Conservation (phyloP, 2,888 invertebrate genomes). For the Odontocolon sp. region DNA sequence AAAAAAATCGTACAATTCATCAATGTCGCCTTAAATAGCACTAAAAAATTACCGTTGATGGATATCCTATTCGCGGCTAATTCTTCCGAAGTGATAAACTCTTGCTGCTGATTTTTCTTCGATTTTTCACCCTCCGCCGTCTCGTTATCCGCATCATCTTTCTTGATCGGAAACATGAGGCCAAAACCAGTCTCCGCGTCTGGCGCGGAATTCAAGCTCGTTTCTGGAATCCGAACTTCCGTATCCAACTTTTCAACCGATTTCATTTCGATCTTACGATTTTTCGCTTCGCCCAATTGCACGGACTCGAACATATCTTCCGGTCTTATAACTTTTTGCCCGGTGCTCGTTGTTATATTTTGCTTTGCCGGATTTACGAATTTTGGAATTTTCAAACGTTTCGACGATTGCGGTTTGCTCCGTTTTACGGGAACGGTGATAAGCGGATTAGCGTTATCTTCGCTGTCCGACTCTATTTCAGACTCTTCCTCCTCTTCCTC, state of each 20-base stretch:
- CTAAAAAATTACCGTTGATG: conserved; percentile 80
- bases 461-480: conserved; percentile 86
- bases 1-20: not conserved
- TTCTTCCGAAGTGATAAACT: conserved; percentile 85
- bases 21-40: not conserved
- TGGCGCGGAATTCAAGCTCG: conserved; percentile 36
- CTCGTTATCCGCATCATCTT: conserved; percentile 65
- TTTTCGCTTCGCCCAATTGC: conserved; percentile 77
- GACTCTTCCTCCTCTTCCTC: conserved; percentile 79
- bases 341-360: conserved; percentile 75
- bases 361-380: conserved; percentile 81
- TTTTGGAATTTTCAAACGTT: conserved; percentile 83
- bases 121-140: conserved; percentile 68
- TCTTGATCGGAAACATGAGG: conserved; percentile 74
- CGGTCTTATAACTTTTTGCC: conserved; percentile 77
- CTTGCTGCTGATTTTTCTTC: conserved; percentile 70
- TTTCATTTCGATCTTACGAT: conserved; percentile 83
- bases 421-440: conserved; percentile 82
- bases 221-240: conserved; percentile 51
- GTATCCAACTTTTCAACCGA: conserved; percentile 75
- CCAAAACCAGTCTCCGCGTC: conserved; percentile 75
- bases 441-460: conserved; percentile 74
- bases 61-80: conserved; percentile 87
- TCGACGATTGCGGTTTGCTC: conserved; percentile 77
- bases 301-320: conserved; percentile 84